phyloP scores from a whole-genome alignment of 2,888 invertebrate species.

The Lordiphosa fenestrarum region DNA sequence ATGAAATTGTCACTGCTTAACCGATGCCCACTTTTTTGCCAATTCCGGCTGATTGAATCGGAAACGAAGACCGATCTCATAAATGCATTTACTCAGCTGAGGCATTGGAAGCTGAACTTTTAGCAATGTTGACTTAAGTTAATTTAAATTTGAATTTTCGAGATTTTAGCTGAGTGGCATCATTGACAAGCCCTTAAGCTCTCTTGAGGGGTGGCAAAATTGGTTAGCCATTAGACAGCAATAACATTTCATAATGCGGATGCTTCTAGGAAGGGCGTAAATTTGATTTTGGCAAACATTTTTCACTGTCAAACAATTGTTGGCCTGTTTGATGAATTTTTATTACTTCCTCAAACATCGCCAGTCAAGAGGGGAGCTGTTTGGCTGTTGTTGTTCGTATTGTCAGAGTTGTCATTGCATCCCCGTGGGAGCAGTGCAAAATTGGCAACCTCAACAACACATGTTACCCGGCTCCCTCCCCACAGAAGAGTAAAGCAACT shows the following conservation, averaged over 20 bases:
- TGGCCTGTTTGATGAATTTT: slow-evolving; percentile 20
- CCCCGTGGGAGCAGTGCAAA: slow-evolving; percentile 65
- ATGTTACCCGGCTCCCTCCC: slow-evolving; percentile 20
- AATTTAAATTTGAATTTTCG: too few relatives aligned
- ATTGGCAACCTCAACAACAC: slow-evolving; percentile 46
- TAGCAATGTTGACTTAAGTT: too few relatives aligned
- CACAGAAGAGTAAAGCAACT: slow-evolving; percentile 11
- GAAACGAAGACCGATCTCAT: too few relatives aligned
- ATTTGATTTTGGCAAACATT: slow-evolving; percentile 58
- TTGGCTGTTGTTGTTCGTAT: slow-evolving; percentile 19
- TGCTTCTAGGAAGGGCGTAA: slow-evolving; percentile 41
- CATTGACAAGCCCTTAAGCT: too few relatives aligned
- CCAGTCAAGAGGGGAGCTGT: slow-evolving; percentile 6
- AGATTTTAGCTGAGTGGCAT: too few relatives aligned
- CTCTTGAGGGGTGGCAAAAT: too few relatives aligned
- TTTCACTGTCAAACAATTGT: slow-evolving; percentile 38
- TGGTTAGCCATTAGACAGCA: slow-evolving; percentile 48
- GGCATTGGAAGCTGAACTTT: too few relatives aligned
- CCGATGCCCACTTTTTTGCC: too few relatives aligned
- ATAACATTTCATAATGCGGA: slow-evolving; percentile 60
- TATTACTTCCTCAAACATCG: slow-evolving; percentile 24
- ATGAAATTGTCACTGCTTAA: too few relatives aligned
- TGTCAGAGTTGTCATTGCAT: slow-evolving; percentile 53
- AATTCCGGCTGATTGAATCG: too few relatives aligned
- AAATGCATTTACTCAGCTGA: too few relatives aligned